Percentiles rank a stretch among this genome's conserved stretches.
Conservation (phyloP, 2,888 invertebrate genomes). For the Polylopha cassiicola region DNA sequence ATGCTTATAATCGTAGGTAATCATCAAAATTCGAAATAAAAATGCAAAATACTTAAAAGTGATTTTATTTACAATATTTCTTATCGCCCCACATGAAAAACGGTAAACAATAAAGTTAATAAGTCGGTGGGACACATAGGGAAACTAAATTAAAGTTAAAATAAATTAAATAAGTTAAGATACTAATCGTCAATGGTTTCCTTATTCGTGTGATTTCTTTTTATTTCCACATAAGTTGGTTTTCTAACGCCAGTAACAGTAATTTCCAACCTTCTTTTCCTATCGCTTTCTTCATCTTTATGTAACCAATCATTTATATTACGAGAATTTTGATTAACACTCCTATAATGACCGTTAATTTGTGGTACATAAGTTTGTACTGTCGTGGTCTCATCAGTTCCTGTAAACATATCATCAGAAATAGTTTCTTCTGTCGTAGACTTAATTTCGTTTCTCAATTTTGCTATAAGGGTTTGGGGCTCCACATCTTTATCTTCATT, state of each 20-base stretch:
- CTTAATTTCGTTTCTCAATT: conserved; percentile 40
- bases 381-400: conserved; percentile 29
- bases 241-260: conserved; percentile 42
- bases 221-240: conserved; percentile 57
- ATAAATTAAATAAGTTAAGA: conserved; percentile 5
- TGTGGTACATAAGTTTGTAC: conserved; percentile 55
- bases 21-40: no score
- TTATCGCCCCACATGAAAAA: conserved; percentile 22
- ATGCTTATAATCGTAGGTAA: no score
- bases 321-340: conserved; percentile 42
- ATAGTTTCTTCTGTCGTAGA: conserved; percentile 17
- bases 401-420: conserved; percentile 7
- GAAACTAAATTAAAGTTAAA: conserved; percentile 5
- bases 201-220: conserved; percentile 44
- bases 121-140: conserved; percentile 29
- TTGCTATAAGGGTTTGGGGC: conserved; percentile 39
- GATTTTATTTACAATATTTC: conserved; percentile 31
- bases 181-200: conserved; percentile 10
- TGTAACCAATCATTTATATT: conserved; percentile 40
- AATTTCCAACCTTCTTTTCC: conserved; percentile 51
- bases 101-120: conserved; percentile 18
- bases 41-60: conserved; percentile 7
- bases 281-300: conserved; percentile 43
- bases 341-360: conserved; percentile 65
- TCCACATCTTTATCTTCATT: conserved; percentile 24